These are phyloP conservation scores for Aplysia californica DNA, from an alignment of 1,140 invertebrate genomes.

Conservation along the genomic window DNA sequence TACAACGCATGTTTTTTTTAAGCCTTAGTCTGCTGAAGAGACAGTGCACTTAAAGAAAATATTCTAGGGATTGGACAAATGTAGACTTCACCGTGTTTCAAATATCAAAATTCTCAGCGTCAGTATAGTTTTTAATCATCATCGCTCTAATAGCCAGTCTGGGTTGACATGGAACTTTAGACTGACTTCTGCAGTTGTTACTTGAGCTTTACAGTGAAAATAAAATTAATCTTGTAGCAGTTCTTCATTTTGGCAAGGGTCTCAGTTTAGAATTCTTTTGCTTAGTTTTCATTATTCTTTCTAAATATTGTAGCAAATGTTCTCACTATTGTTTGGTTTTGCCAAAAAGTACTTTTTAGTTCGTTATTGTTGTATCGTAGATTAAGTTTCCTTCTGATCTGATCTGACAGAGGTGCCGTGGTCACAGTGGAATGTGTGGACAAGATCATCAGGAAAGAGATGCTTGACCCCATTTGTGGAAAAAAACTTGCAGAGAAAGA, in stretches of 20 bases:
- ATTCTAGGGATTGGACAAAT: neutral
- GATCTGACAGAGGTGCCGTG: constrained; percentile 85
- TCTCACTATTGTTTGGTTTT: neutral
- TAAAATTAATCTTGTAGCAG: neutral
- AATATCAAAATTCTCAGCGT: neutral
- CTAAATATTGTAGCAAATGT: neutral
- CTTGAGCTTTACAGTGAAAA: no score
- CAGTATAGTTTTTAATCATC: neutral
- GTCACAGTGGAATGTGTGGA: constrained; percentile 97
- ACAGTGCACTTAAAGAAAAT: neutral
- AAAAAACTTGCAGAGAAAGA: constrained; percentile 91
- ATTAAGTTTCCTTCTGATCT: neutral
- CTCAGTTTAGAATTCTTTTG: neutral
- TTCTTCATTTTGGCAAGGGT: neutral
- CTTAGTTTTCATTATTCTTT: neutral
- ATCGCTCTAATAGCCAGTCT: no score
- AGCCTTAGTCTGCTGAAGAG: no score
- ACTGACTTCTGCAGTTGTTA: no score
- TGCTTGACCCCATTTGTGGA: constrained; percentile 93
- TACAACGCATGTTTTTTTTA: no score
- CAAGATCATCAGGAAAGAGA: constrained; percentile 96
- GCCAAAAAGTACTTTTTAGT: no score
- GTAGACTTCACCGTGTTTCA: neutral
- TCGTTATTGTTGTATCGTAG: neutral
- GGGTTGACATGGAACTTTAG: no score